Base-by-base conservation (phyloP, 1,140 invertebrate genomes). In the Camponotus vicinus region DNA sequence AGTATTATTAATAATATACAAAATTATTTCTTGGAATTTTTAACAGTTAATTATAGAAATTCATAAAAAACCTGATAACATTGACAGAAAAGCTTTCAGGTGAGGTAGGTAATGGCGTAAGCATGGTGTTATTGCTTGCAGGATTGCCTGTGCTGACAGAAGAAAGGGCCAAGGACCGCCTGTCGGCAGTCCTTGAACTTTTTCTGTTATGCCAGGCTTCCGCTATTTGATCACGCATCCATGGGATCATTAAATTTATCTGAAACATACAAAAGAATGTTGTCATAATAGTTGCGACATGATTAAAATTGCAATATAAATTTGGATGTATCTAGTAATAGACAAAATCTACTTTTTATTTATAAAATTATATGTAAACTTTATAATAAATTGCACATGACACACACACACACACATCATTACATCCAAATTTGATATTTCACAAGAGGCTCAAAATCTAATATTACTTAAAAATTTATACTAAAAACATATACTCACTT, bases 181-280 rank as follows among this genome's bases (percentile, higher is more conserved):
- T 92, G 9, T 92, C 92, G 63, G 86, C 69, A 69, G 90, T 87
- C 87, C 91, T 93, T 92, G 92, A 94, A 89, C 82, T 92, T 88
- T 92, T 94, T 89, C 93, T 94, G 87, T 91, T 94, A 90, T 94
- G 92, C 93, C 94, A 95, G 77, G 91, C 90, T 87, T 94, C 94
- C 85, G 90, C 87, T 71, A 95, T 91, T 87, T 94, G 93, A 63
- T 93, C 92, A 92, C 92, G 90, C 90, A 94, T 92, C 93, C 94
- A 95, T 93, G 94, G 93, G 88, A 95, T 92, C 94, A 95, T 95
- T 89, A 94, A 93, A 91, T 76, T 89, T 71, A 89, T 27, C 92
- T 93, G 63, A 34, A 73, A 64, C 2, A 63, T 71, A 2, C 1
- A 52, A 52, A 15, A 71, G 0, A 61, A 55, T 8, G 55, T 32